Percentiles rank a stretch among this genome's conserved stretches.
phyloP scores from a whole-genome alignment of 2,888 invertebrate genomes.

The Oxyteleia sp. region DNA sequence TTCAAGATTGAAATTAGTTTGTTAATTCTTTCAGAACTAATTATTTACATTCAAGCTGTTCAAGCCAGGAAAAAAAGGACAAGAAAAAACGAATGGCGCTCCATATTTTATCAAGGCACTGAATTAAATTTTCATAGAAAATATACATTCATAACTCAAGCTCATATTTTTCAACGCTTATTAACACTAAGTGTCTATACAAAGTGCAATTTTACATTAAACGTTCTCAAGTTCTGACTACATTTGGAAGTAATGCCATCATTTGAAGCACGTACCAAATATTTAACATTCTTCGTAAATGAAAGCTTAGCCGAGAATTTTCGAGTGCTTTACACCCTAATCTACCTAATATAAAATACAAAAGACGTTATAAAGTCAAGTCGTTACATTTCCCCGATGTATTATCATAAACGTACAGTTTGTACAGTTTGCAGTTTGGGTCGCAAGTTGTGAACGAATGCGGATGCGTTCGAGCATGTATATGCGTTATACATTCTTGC shows the following conservation, averaged over 20 bases:
- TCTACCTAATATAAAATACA: constrained; percentile 20
- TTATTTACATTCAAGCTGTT: too few species aligned
- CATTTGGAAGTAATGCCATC: constrained; percentile 22
- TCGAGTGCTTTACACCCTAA: constrained; percentile 13
- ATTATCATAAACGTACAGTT: constrained; percentile 41
- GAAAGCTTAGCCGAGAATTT: constrained; percentile 9
- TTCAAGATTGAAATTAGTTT: too few species aligned
- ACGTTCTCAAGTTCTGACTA: constrained; percentile 14
- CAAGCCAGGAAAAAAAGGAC: too few species aligned
- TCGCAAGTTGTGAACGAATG: constrained; percentile 34
- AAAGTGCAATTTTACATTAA: constrained; percentile 17
- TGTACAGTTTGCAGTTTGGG: constrained; percentile 19
- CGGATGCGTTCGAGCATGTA: constrained; percentile 40
- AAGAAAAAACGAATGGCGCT: too few species aligned
- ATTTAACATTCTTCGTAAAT: constrained; percentile 30
- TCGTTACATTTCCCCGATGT: constrained; percentile 25
- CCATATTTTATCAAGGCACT: too few species aligned
- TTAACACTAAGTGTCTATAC: not conserved
- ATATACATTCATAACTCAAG: too few species aligned
- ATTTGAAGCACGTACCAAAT: constrained; percentile 32
- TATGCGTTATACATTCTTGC: constrained; percentile 42
- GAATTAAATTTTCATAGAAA: too few species aligned
- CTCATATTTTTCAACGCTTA: constrained; percentile 11
- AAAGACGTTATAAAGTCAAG: constrained; percentile 33
- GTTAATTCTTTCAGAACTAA: too few species aligned